Conservation (phyloP, 2,113 vertebrate genomes). For the Panthera uncia region DNA sequence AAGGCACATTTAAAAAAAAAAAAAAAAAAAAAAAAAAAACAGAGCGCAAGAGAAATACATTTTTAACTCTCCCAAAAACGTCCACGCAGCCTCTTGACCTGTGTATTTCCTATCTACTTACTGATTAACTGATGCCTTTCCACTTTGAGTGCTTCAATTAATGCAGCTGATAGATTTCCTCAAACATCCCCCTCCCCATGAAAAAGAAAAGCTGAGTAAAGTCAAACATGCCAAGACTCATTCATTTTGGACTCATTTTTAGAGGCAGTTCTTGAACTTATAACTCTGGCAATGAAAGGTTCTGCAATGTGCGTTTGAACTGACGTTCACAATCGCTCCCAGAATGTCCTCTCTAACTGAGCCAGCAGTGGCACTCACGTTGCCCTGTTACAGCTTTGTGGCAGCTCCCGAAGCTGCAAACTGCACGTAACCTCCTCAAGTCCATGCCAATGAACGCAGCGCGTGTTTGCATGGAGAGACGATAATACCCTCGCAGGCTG, state of each 20-base stretch:
- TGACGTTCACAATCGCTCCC: slow-evolving; percentile 34
- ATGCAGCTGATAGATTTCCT: slow-evolving; percentile 41
- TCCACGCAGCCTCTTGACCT: neutral
- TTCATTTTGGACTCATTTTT: slow-evolving; percentile 50
- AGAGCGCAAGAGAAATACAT: neutral
- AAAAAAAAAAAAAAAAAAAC: neutral
- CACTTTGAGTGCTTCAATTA: slow-evolving; percentile 20
- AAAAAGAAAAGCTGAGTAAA: slow-evolving; percentile 15
- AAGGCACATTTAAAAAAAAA: slow-evolving; percentile 36
- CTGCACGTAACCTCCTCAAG: neutral
- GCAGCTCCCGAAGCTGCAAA: slow-evolving; percentile 56
- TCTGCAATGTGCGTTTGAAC: neutral
- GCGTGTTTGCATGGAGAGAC: neutral
- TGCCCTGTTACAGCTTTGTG: neutral
- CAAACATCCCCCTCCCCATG: neutral
- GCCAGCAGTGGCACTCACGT: neutral
- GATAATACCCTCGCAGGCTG: neutral
- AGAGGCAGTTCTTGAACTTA: slow-evolving; percentile 39
- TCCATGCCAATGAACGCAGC: slow-evolving; percentile 6
- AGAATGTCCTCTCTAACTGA: neutral
- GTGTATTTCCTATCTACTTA: neutral
- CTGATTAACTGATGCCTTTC: slow-evolving; percentile 50
- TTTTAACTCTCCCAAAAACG: neutral
- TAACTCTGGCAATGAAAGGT: slow-evolving; percentile 3
- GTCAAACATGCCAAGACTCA: slow-evolving; percentile 62